Conservation (phyloP, 2,888 invertebrate genomes). For the Calameuta filiformis region DNA sequence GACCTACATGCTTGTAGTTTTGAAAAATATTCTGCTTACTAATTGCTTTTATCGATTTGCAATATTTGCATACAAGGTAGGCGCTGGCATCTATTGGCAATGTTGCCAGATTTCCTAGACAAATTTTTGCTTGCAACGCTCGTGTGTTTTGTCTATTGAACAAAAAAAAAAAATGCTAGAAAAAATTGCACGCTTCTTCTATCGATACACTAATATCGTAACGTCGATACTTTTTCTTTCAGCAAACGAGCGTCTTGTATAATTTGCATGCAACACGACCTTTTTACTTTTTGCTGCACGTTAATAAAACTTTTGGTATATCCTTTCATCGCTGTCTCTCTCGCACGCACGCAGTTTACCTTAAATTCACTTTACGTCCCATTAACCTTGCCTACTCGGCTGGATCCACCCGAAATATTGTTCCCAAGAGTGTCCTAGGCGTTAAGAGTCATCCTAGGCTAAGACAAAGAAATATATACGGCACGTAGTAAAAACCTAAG, state of each 20-base stretch:
- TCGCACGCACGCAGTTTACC: neutral
- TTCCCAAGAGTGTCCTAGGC: neutral
- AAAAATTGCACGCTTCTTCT: neutral
- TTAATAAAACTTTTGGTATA: slow-evolving; percentile 12
- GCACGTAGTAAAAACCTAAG: neutral
- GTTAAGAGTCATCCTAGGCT: neutral
- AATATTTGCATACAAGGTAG: neutral
- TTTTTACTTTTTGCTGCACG: slow-evolving; percentile 9
- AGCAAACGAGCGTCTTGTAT: slow-evolving; percentile 20
- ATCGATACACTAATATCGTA: neutral
- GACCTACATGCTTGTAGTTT: neutral
- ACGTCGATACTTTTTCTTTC: slow-evolving; percentile 16
- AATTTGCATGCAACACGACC: slow-evolving; percentile 16
- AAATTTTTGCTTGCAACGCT: neutral
- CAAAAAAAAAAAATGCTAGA: neutral
- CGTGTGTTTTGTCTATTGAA: neutral
- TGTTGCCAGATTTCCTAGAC: neutral
- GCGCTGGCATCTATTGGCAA: neutral
- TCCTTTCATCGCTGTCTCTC: neutral
- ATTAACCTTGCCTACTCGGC: neutral
- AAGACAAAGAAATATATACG: neutral
- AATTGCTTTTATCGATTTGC: neutral
- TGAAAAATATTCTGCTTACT: neutral
- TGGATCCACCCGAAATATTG: neutral
- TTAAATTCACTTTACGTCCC: neutral